These are phyloP conservation scores for Pantherophis alleghaniensis DNA, from an alignment of 2,797 vertebrate genomes.

Conservation along the genomic window DNA sequence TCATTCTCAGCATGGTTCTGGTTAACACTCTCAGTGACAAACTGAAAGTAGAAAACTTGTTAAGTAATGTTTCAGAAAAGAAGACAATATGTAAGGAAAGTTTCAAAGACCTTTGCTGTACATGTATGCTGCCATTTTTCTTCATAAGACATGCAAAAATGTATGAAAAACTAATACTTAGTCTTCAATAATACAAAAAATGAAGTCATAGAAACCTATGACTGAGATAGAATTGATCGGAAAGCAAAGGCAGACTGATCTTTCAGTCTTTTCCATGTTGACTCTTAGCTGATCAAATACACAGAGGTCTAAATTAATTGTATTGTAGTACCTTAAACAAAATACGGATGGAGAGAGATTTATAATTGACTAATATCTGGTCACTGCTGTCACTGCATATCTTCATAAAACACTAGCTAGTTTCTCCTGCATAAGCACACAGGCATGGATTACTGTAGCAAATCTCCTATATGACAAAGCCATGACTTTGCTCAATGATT, in stretches of 20 bases:
- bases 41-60: constrained; percentile 14
- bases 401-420: not conserved
- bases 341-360: constrained; percentile 8
- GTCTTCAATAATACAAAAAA: constrained; percentile 42
- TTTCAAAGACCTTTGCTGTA: constrained; percentile 42
- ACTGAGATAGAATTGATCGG: constrained; percentile 38
- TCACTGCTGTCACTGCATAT: not conserved
- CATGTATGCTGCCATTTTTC: constrained; percentile 17
- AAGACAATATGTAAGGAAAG: constrained; percentile 47
- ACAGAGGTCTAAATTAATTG: constrained; percentile 33
- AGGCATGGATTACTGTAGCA: not conserved
- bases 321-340: constrained; percentile 22
- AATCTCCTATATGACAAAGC: not conserved
- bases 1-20: not conserved
- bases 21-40: not conserved
- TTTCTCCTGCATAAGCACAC: not conserved
- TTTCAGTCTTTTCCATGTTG: constrained; percentile 24
- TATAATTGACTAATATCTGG: constrained; percentile 31
- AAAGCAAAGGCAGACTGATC: constrained; percentile 29
- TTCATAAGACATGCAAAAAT: constrained; percentile 31
- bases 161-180: constrained; percentile 60
- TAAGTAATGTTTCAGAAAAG: constrained; percentile 45
- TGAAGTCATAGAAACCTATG: constrained; percentile 23
- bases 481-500: not conserved
- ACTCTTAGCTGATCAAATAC: constrained; percentile 19